Base-by-base conservation (phyloP, 1,140 invertebrate species). In the Apis mellifera region DNA sequence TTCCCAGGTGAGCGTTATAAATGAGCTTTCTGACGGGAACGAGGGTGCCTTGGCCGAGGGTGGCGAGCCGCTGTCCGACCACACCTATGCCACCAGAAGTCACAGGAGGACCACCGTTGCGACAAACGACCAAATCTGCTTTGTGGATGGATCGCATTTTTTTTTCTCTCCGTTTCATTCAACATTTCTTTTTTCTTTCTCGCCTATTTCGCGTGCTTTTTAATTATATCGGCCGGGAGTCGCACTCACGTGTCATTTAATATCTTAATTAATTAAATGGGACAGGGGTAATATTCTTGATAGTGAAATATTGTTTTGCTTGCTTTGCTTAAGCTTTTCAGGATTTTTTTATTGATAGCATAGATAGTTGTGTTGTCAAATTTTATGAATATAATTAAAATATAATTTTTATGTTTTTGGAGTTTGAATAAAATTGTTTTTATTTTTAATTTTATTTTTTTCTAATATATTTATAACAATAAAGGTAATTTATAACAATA, bases 1-100 rank as follows among this genome's bases (percentile, higher is more conserved):
- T 91, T 92, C 89, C 90, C 92, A 92, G 92, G 89, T 91, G 93
- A 93, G 91, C 89, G 90, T 93, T 93, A 93, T 93, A 93, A 93
- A 93, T 93, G 93, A 93, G 92, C 90, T 89, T 87, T 70, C 71
- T 57, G 87, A 71, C 71, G 84, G 71, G 84, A 65, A 81, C 85
- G 87, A 71, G 83, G 78, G 68, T 68, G 79, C 50, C 26, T 17
- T 74, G 83, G 62, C 75, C 85, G 86, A 71, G 83, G 78, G 68
- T 64, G 79, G 59, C 54, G 60, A n/a, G 32, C 21, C 54, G 79
- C 74, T 54, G 73, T 55, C 69, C 87, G 90, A 91, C 92, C 91
- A 93, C 92, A 93, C 91, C 92, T 93, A 93, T 91, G 91, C 91
- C 90, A 90, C 89, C 88, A 90, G 90, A 88, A 91, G 89, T 74